These are phyloP conservation scores for Orchesella flavescens DNA, from an alignment of 2,888 invertebrate species.

Conservation along the genomic window DNA sequence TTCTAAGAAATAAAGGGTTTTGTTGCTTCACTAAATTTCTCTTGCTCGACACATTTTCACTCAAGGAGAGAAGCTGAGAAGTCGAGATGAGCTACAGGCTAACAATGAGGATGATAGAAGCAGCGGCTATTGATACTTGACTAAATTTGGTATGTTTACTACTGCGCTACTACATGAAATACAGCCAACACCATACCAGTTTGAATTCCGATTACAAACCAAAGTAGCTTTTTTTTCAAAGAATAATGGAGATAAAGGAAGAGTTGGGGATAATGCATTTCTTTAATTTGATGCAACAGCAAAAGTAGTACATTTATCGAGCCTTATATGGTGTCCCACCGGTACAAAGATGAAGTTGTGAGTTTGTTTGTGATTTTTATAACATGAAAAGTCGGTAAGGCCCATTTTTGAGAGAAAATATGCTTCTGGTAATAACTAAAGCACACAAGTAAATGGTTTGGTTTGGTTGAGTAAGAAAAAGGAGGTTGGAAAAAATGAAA, in stretches of 20 bases:
- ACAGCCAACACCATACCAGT: too few relatives aligned
- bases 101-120: background rate
- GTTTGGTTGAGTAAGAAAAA: background rate
- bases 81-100: background rate
- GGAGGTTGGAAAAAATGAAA: background rate
- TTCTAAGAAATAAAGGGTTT: background rate
- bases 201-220: too few relatives aligned
- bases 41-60: slow-evolving; percentile 6
- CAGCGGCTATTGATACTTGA: background rate
- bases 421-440: background rate
- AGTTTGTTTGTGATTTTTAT: background rate
- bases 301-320: too few relatives aligned
- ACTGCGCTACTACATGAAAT: slow-evolving; percentile 25
- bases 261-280: too few relatives aligned
- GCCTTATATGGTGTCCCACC: too few relatives aligned
- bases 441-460: background rate
- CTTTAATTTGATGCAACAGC: too few relatives aligned
- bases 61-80: too few relatives aligned
- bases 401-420: background rate
- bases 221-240: too few relatives aligned
- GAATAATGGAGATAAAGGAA: too few relatives aligned
- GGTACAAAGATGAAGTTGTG: too few relatives aligned
- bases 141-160: slow-evolving; percentile 36
- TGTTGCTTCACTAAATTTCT: background rate
- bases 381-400: background rate